These are phyloP conservation scores for Tricholauxania praeusta DNA, from an alignment of 2,888 invertebrate genomes.

Conservation along the genomic window DNA sequence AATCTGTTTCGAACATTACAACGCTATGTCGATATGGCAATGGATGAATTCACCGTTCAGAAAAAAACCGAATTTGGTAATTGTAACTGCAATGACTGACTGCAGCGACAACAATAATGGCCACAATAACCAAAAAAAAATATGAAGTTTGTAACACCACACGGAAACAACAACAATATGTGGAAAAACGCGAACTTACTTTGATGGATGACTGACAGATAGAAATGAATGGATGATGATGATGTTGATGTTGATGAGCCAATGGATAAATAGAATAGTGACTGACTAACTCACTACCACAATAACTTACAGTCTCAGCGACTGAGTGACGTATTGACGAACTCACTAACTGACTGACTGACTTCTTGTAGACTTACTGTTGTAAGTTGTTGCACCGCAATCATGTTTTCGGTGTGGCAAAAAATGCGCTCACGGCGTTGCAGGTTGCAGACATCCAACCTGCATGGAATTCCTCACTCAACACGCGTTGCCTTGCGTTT, in stretches of 20 bases:
- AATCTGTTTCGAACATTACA: too few species aligned
- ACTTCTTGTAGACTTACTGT: too few species aligned
- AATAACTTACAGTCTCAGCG: too few species aligned
- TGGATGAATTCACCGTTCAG: not conserved
- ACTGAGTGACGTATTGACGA: too few species aligned
- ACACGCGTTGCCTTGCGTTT: not conserved
- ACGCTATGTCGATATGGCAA: too few species aligned
- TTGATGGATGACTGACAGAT: slow-evolving; percentile 10
- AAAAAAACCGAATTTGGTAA: slow-evolving; percentile 21
- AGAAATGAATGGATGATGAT: slow-evolving; percentile 3
- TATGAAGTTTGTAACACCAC: too few species aligned
- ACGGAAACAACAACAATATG: slow-evolving; percentile 6
- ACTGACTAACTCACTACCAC: not conserved
- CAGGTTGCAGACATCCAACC: not conserved
- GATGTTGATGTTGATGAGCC: not conserved
- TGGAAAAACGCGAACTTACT: not conserved
- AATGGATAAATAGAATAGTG: not conserved
- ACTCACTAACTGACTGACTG: too few species aligned
- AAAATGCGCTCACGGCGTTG: too few species aligned
- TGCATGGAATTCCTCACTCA: not conserved
- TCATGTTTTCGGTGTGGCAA: too few species aligned
- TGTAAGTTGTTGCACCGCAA: too few species aligned
- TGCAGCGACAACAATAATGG: not conserved
- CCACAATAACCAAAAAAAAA: not conserved
- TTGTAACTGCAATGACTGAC: not conserved